Evolutionary conservation across 2,888 invertebrate species (phyloP).

Genomic region (Orthonevra nobilis): DNA sequence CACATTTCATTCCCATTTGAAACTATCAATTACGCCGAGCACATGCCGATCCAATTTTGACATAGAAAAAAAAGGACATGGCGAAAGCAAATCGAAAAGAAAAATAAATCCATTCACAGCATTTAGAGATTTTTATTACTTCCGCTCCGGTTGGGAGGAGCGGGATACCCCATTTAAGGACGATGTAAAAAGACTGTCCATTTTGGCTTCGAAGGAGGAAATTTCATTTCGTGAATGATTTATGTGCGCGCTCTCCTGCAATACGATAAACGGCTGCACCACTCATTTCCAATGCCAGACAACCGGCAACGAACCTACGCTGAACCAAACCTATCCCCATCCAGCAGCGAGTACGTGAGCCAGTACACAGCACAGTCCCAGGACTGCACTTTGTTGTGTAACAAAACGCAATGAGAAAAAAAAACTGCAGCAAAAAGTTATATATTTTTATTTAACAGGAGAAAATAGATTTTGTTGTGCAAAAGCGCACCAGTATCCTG

Average conservation of each 20-base stretch:
- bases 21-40: not conserved
- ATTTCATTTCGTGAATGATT: slow-evolving; percentile 60
- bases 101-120: slow-evolving; percentile 43
- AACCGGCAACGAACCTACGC: slow-evolving; percentile 11
- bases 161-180: not conserved
- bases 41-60: slow-evolving; percentile 18
- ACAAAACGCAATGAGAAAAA: not conserved
- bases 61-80: not conserved
- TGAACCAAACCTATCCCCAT: slow-evolving; percentile 9
- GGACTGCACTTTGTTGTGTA: not conserved
- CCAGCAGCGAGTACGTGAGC: not conserved
- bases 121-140: slow-evolving; percentile 60
- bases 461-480: slow-evolving; percentile 17
- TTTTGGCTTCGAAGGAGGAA: slow-evolving; percentile 32
- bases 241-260: slow-evolving; percentile 42
- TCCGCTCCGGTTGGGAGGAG: slow-evolving; percentile 10
- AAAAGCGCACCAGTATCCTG: slow-evolving; percentile 30
- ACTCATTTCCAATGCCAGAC: slow-evolving; percentile 26
- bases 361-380: not conserved
- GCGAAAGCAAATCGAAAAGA: not conserved
- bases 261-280: slow-evolving; percentile 54
- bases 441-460: slow-evolving; percentile 34
- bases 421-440: slow-evolving; percentile 22
- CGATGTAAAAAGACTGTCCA: slow-evolving; percentile 25
- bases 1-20: slow-evolving; percentile 5